Conservation (phyloP, 2,113 vertebrate species). For the Sinosuthora webbiana region DNA sequence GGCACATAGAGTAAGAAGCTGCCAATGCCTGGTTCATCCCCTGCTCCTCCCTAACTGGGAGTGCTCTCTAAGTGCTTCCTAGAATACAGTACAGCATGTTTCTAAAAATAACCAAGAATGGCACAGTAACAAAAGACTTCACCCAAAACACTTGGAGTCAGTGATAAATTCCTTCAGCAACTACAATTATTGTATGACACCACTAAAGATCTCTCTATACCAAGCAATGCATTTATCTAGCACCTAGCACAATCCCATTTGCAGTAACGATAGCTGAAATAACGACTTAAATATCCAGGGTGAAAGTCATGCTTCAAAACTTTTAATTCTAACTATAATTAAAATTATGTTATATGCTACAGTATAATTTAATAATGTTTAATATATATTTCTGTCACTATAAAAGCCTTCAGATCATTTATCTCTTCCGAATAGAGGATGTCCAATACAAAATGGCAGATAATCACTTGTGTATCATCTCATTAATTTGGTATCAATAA, state of each 20-base stretch:
- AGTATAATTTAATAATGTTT: neutral
- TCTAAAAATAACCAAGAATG: neutral
- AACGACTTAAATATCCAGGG: neutral
- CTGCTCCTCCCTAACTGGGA: neutral
- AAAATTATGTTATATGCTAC: neutral
- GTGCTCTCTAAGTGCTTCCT: neutral
- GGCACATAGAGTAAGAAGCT: neutral
- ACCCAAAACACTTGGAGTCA: neutral
- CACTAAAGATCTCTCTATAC: neutral
- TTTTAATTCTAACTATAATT: neutral
- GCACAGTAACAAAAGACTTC: neutral
- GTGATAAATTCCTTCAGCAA: neutral
- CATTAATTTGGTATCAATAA: neutral
- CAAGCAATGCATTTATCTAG: neutral
- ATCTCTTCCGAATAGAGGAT: neutral
- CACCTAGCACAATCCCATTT: neutral
- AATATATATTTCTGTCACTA: neutral
- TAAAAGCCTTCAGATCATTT: neutral
- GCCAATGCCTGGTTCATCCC: neutral
- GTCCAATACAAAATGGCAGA: neutral
- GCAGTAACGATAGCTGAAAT: neutral
- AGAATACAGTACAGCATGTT: rapidly evolving
- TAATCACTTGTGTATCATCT: neutral
- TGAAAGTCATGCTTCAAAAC: neutral
- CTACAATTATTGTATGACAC: neutral